These are phyloP conservation scores for Cacoxenus indagator DNA, from an alignment of 2,888 invertebrate species.

Conservation along the genomic window DNA sequence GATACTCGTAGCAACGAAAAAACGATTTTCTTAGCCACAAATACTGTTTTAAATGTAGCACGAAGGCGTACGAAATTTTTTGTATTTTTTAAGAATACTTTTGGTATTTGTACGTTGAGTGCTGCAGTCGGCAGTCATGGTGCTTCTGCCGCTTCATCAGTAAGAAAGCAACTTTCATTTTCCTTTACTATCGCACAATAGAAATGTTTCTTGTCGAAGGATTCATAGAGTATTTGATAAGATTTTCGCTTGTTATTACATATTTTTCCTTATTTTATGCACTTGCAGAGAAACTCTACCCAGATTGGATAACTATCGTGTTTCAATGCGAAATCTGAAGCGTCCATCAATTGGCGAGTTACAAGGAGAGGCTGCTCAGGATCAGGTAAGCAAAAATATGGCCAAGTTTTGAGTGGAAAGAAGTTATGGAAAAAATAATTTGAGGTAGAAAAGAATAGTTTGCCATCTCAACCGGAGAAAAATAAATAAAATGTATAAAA, in stretches of 20 bases:
- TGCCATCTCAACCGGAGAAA: too few relatives aligned
- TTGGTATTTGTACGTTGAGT: conserved; percentile 45
- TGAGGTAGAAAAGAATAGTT: too few relatives aligned
- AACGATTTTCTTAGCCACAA: not conserved
- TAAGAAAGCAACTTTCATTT: conserved; percentile 37
- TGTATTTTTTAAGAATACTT: not conserved
- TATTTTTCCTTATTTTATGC: not conserved
- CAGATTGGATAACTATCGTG: conserved; percentile 85
- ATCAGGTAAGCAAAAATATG: conserved; percentile 64
- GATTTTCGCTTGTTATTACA: not conserved
- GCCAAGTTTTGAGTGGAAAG: too few relatives aligned
- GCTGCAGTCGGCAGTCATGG: conserved; percentile 48
- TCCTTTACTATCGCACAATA: too few relatives aligned
- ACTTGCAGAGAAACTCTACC: conserved; percentile 82
- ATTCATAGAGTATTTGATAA: not conserved
- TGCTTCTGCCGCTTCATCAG: conserved; percentile 48
- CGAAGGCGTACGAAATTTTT: not conserved
- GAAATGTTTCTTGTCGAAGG: too few relatives aligned
- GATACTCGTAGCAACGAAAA: not conserved
- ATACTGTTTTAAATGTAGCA: not conserved
- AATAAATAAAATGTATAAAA: too few relatives aligned
- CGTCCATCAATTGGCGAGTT: conserved; percentile 88
- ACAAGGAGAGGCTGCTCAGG: conserved; percentile 75
- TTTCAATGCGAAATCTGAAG: conserved; percentile 81
- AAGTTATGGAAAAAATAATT: too few relatives aligned